These are phyloP conservation scores for Motacilla alba DNA, from an alignment of 2,113 vertebrate species.

Conservation along the genomic window DNA sequence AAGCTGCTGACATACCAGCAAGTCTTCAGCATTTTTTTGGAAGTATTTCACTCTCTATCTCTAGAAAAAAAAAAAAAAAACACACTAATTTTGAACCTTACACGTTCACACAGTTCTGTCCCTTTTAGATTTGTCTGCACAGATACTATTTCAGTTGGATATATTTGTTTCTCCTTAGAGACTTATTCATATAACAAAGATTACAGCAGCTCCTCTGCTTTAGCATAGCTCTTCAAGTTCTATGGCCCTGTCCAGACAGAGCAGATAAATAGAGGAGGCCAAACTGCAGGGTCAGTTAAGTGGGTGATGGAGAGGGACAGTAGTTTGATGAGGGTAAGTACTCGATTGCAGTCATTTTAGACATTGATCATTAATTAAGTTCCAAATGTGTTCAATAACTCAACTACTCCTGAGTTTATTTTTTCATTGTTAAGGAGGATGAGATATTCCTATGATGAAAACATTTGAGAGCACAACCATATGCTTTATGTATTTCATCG, in stretches of 20 bases:
- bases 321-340: constrained; percentile 50
- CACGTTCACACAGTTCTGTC: neutral
- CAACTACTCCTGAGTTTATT: constrained; percentile 23
- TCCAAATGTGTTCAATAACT: constrained; percentile 53
- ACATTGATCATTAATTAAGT: constrained; percentile 54
- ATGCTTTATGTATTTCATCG: neutral
- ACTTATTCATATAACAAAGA: constrained; percentile 47
- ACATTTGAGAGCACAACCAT: neutral
- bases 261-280: constrained; percentile 53
- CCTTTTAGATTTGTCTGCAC: neutral
- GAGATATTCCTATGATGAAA: constrained; percentile 5
- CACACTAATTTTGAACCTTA: neutral
- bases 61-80: neutral
- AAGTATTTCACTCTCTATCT: neutral
- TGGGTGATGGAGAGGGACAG: constrained; percentile 43
- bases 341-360: constrained; percentile 16
- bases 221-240: constrained; percentile 54
- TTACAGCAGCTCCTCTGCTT: constrained; percentile 39
- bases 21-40: neutral
- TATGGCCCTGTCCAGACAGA: constrained; percentile 59
- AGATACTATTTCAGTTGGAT: neutral
- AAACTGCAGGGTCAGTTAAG: constrained; percentile 54
- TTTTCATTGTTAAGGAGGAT: constrained; percentile 18
- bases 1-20: neutral
- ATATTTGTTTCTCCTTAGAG: constrained; percentile 61